Conservation (phyloP, 2,113 vertebrate species). For the Chunga burmeisteri region DNA sequence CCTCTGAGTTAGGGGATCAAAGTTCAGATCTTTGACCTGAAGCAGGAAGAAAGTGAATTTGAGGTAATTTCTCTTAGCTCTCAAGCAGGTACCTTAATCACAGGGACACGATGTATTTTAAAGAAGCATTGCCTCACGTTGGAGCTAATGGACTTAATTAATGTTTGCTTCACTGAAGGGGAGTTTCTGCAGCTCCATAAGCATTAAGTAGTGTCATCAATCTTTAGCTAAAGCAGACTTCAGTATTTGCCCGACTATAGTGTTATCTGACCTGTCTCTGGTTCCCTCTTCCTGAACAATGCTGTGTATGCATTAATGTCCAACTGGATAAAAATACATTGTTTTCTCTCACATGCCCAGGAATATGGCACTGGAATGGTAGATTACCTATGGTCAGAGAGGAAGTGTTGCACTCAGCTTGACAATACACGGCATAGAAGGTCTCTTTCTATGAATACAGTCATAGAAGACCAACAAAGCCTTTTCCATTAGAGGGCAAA, state of each 20-base stretch:
- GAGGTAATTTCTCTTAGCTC: not conserved
- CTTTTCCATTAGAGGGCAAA: not conserved
- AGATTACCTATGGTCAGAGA: not conserved
- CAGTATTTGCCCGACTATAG: not conserved
- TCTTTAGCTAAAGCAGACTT: not conserved
- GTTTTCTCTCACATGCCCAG: not conserved
- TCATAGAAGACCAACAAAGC: not conserved
- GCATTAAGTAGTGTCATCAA: not conserved
- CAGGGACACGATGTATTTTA: not conserved
- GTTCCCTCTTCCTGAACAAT: not conserved
- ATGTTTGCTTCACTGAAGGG: conserved; percentile 9
- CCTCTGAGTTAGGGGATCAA: not conserved
- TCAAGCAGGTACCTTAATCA: conserved; percentile 12
- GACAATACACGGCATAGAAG: not conserved
- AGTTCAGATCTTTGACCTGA: not conserved
- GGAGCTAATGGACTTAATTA: conserved; percentile 6
- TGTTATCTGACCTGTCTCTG: not conserved
- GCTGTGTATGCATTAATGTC: not conserved
- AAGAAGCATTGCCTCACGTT: not conserved
- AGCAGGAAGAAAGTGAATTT: not conserved
- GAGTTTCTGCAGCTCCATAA: not conserved
- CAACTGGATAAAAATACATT: not conserved
- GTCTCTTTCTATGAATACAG: not conserved
- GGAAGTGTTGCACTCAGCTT: not conserved
- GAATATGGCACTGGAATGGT: not conserved